Base-by-base conservation (phyloP, 1,140 invertebrate genomes). In the Drusus annulatus region DNA sequence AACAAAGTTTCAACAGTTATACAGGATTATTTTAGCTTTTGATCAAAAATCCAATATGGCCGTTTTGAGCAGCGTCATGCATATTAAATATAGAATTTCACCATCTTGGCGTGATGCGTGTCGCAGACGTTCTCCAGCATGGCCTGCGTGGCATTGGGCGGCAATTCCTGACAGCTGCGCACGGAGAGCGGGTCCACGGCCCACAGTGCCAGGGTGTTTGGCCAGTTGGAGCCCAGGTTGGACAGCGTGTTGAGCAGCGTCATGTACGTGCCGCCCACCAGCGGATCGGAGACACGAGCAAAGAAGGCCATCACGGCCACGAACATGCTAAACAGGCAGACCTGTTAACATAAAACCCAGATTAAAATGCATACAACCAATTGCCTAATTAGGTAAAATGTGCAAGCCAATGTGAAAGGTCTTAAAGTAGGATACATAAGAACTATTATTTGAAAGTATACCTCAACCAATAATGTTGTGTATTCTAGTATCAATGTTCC, bases 191-290 rank as follows among this genome's bases (percentile, higher is more conserved):
- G 90, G 90, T 99, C 98, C 7, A 99, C 97, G 65, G 98, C 91
- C 93, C 96, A 98, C 5, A 99, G 90, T 0, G 97, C 94, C 8
- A 98, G 88, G 0, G 98, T 99, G 65, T 94, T 93, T 1, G 98
- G 97, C 98, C 98, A 99, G 86, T 98, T 99, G 10, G 97, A 97
- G 28, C 98, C 99, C 31, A 99, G 90, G 91, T 99, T 99, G 36
- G 94, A 94, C 8, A 99, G 89, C 0, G 99, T 99, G 86, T 99
- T 99, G 2, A 99, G 91, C 58, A 99, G 91, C 1, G 99, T 99
- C 99, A 99, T 99, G 87, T 99, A 99, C 0, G 98, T 99, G 23
- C 98, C 99, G 19, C 99, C 99, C 7, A 99, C 96, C 1, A 92
- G 89, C 0, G 97, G 96, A 88, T 99, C 98, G 84, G 96, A 98